Base-by-base conservation (phyloP, 2,888 invertebrate species). In the Cataglyphis rosenhaueri region DNA sequence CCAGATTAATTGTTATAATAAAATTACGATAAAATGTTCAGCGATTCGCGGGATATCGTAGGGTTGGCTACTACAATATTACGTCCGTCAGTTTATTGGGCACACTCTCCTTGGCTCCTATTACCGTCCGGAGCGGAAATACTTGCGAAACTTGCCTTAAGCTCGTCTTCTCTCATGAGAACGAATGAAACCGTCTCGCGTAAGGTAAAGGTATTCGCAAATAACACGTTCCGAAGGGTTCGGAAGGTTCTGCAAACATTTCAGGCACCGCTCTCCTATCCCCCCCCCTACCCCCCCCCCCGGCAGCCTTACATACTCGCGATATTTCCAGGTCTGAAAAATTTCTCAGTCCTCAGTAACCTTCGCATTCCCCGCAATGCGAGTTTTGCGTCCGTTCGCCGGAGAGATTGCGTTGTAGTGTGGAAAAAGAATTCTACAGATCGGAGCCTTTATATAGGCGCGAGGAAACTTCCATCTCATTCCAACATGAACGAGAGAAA, bases 201-300 rank as follows among this genome's bases (percentile, higher is more conserved):
- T 70, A 70, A 86, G 89, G 78, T 70, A 59, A 86, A 86, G 89
- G 89, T 86, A 88, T 90, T 90, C 88, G 89, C 89, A 90, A 90
- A 90, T 90, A 90, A 90, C 86, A 90, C 88, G 89, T 90, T 89
- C n/a, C 75, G 84, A 78, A 89, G 85, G 86, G 89, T 83, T 82
- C 70, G 62, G 82, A 65, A 81, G 88, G 87, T 85, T 89, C 89
- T 88, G 89, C 89, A 89, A 89, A 89, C 88, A 89, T 90, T 85
- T 83, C 84, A 82, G 84, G 86, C 71, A 79, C 87, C 88, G 85
- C 86, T 87, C 90, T 89, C 84, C 89, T 86, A 86, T 87, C 83
- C 48, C 85, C 21, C 21, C 0, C 0, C 84, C 89, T 86, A 86
- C 86, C 83, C 48, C 85, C 83, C 48, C 85, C 21, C 21, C 0